phyloP scores from a whole-genome alignment of 2,888 invertebrate genomes.

The Microctonus hyperodae region DNA sequence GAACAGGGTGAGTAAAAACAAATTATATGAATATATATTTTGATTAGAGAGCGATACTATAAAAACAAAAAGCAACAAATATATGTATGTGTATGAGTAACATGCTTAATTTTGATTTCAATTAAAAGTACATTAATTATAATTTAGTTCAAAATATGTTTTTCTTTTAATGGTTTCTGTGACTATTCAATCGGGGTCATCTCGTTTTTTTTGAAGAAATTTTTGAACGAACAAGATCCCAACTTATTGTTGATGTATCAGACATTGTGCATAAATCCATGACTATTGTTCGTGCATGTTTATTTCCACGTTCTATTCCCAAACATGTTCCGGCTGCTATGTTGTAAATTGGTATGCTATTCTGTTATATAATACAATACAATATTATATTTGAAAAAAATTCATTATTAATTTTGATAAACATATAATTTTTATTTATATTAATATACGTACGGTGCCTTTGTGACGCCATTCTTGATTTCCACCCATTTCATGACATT shows the following conservation, averaged over 20 bases:
- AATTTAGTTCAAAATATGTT: background rate
- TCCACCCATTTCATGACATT: constrained; percentile 92
- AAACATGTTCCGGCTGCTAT: constrained; percentile 86
- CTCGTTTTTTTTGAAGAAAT: constrained; percentile 47
- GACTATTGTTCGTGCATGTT: constrained; percentile 64
- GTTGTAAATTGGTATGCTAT: constrained; percentile 81
- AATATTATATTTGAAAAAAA: too few relatives aligned
- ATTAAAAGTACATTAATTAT: background rate
- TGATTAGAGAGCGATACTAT: background rate
- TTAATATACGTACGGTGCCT: constrained; percentile 67
- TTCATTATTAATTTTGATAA: too few relatives aligned
- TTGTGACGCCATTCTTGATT: constrained; percentile 93
- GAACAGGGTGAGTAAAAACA: background rate
- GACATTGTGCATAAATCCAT: constrained; percentile 71
- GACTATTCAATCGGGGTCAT: constrained; percentile 42
- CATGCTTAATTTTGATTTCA: background rate
- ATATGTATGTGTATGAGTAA: too few relatives aligned
- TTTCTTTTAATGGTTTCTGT: background rate
- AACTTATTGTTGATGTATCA: constrained; percentile 62
- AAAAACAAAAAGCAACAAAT: background rate
- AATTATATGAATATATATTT: background rate
- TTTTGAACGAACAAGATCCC: constrained; percentile 65
- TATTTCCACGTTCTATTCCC: constrained; percentile 65
- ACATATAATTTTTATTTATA: constrained; percentile 16
- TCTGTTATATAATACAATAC: too few relatives aligned